phyloP scores from a whole-genome alignment of 2,797 vertebrate genomes.

The Adelosebastes latens region DNA sequence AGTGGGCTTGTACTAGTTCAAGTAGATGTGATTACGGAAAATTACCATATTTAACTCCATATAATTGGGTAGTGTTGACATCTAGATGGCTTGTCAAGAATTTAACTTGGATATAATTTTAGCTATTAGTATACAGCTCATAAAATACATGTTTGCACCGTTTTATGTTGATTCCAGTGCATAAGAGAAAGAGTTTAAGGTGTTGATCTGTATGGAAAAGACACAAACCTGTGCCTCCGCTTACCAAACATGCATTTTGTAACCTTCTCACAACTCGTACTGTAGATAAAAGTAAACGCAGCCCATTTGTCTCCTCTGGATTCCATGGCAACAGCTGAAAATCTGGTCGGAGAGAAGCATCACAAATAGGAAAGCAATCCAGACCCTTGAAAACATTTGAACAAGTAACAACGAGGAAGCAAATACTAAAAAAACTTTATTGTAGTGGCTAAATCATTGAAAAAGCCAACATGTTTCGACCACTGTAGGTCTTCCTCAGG shows the following conservation, averaged over 20 bases:
- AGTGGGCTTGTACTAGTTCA: constrained; percentile 39
- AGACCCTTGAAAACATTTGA: neutral
- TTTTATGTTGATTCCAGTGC: neutral
- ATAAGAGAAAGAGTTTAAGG: neutral
- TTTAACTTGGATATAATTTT: constrained; percentile 18
- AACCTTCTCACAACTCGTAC: constrained; percentile 35
- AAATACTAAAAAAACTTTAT: neutral
- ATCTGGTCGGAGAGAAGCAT: constrained; percentile 51
- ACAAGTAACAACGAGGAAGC: neutral
- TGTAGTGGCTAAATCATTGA: neutral
- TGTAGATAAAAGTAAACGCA: constrained; percentile 47
- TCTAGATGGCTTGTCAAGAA: constrained; percentile 12
- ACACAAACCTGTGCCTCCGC: constrained; percentile 2
- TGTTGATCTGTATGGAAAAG: neutral
- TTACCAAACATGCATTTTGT: constrained; percentile 36
- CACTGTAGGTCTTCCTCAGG: no score
- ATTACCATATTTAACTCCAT: constrained; percentile 55
- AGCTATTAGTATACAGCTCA: neutral
- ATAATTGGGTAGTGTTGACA: constrained; percentile 43
- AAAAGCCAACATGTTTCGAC: neutral
- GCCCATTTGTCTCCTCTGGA: constrained; percentile 62
- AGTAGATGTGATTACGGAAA: constrained; percentile 56
- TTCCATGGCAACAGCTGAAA: constrained; percentile 71
- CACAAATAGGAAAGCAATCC: neutral
- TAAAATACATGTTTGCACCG: neutral